A percentile compares a stretch with the other conserved stretches of the same genome.
Conservation (phyloP, 2,797 vertebrate species). For the Etheostoma perlongum region DNA sequence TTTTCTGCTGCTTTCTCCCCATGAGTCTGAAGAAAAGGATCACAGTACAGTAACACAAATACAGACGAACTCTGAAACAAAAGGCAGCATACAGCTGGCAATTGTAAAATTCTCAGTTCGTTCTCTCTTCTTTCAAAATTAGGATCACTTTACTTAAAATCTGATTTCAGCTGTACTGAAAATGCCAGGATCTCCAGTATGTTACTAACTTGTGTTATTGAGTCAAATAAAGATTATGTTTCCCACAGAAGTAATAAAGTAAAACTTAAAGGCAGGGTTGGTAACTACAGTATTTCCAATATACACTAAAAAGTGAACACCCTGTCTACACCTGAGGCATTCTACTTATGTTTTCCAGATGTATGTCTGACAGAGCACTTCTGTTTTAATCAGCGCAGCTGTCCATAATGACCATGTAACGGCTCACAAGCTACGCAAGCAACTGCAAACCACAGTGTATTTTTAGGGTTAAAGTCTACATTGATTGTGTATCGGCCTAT, state of each 20-base stretch:
- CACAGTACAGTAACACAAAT: conserved; percentile 31
- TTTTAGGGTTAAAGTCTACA: background rate
- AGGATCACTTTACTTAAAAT: background rate
- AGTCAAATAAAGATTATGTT: background rate
- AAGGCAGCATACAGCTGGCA: background rate
- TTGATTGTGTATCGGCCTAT: background rate
- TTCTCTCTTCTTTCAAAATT: background rate
- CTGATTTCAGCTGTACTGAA: background rate
- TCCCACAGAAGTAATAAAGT: too few relatives aligned
- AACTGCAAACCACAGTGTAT: background rate
- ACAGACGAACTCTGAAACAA: background rate
- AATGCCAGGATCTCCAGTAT: background rate
- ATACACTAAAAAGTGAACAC: background rate
- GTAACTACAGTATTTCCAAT: too few relatives aligned
- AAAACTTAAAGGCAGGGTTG: background rate
- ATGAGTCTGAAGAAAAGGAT: conserved; percentile 34
- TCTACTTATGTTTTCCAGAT: background rate
- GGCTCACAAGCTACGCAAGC: background rate
- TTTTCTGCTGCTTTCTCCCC: conserved; percentile 43
- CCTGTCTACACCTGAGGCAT: background rate
- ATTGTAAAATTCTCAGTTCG: background rate
- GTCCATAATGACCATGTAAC: background rate
- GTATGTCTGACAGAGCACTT: background rate
- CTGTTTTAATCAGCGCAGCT: background rate
- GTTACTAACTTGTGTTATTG: background rate